A percentile compares a stretch with the other conserved stretches of the same genome.
phyloP scores from a whole-genome alignment of 2,113 vertebrate species.

The Chionodraco myersi region DNA sequence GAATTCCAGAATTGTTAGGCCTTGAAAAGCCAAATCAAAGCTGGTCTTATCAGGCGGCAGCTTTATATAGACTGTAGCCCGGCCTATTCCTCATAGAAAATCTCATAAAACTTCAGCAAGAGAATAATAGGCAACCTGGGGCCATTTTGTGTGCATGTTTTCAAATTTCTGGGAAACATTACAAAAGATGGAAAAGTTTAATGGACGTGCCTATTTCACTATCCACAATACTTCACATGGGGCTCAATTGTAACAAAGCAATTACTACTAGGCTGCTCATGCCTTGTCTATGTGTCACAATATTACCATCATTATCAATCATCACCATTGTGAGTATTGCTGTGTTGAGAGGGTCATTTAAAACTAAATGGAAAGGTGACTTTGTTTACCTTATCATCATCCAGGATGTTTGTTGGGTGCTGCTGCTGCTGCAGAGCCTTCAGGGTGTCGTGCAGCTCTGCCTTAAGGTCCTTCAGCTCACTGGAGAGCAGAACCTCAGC shows the following conservation, averaged over 20 bases:
- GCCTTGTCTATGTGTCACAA: not conserved
- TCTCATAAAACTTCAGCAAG: constrained; percentile 25
- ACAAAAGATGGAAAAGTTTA: not conserved
- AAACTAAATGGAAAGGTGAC: not conserved
- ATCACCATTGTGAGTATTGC: not conserved
- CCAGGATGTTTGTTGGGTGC: constrained; percentile 67
- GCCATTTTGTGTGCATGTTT: not conserved
- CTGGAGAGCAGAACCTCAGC: constrained; percentile 33
- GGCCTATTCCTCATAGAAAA: constrained; percentile 4
- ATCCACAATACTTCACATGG: not conserved
- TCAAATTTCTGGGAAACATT: not conserved
- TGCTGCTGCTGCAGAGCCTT: constrained; percentile 86
- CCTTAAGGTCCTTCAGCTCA: constrained; percentile 85
- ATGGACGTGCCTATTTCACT: not conserved
- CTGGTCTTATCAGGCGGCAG: constrained; percentile 27
- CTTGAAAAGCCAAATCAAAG: constrained; percentile 55
- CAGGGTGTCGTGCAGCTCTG: constrained; percentile 85
- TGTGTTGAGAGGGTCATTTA: not conserved
- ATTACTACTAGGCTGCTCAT: not conserved
- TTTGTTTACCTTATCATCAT: constrained; percentile 90
- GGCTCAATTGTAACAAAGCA: not conserved
- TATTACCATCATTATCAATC: not conserved
- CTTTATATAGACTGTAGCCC: constrained; percentile 31
- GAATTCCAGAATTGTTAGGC: constrained; percentile 47
- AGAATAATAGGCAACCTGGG: constrained; percentile 10